Conservation (phyloP, 1,140 invertebrate genomes). For the Brachionus koreanus region DNA sequence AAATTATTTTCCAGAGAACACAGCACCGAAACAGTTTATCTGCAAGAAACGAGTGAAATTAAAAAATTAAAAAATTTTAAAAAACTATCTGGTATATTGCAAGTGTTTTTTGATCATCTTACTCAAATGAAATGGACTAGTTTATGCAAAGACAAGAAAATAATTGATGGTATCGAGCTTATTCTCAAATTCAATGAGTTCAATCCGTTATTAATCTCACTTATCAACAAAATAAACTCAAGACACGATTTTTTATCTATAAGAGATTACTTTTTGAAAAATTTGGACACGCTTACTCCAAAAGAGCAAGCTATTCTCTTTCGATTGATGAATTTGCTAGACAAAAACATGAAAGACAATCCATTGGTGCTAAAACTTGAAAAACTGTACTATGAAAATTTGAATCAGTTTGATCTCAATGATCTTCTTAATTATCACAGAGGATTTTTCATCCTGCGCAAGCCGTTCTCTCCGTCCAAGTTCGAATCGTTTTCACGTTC, state of each 20-base stretch:
- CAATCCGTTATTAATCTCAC: neutral
- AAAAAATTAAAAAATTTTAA: conserved; percentile 34
- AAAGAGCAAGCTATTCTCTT: conserved; percentile 20
- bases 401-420: neutral
- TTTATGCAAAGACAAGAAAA: neutral
- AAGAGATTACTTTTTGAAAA: conserved; percentile 25
- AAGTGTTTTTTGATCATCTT: neutral
- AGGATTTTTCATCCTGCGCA: neutral
- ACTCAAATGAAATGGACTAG: conserved; percentile 8
- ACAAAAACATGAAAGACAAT: neutral
- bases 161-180: neutral
- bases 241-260: neutral
- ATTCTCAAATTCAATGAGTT: conserved; percentile 20
- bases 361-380: neutral
- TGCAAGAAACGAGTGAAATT: neutral
- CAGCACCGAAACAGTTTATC: neutral
- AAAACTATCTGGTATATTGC: neutral
- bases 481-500: neutral
- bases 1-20: neutral
- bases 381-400: neutral
- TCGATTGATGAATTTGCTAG: neutral
- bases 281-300: neutral
- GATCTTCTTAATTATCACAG: conserved; percentile 7
- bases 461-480: neutral
- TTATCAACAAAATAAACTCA: neutral